Percentiles rank a stretch among this genome's conserved stretches.
Evolutionary conservation across 1,140 invertebrate species (phyloP).

Genomic region (Drosophila auraria): DNA sequence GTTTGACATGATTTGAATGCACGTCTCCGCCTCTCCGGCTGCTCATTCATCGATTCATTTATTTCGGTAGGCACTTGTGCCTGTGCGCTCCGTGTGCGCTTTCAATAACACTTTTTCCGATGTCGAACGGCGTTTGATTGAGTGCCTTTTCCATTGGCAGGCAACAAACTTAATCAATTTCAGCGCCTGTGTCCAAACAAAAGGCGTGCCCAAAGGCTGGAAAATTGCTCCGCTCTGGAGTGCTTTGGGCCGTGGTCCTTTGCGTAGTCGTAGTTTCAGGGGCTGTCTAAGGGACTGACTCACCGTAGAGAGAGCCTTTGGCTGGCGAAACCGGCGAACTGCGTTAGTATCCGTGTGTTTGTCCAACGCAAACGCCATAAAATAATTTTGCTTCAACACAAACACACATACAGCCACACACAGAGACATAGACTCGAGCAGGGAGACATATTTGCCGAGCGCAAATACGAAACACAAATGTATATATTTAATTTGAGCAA

Average conservation of each 20-base stretch:
- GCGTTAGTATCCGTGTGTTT: constrained; percentile 38
- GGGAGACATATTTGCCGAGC: constrained; percentile 65
- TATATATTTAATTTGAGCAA: constrained; percentile 80
- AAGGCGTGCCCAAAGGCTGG: constrained; percentile 73
- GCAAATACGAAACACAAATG: constrained; percentile 79
- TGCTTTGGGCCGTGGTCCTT: constrained; percentile 5
- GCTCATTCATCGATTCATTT: constrained; percentile 55
- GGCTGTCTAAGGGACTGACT: constrained; percentile 51
- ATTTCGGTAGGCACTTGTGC: constrained; percentile 59
- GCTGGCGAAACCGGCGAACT: constrained; percentile 11
- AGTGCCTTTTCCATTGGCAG: constrained; percentile 76
- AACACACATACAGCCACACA: constrained; percentile 32
- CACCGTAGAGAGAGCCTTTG: constrained; percentile 36
- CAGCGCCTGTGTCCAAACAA: constrained; percentile 79
- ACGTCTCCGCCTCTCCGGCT: constrained; percentile 6
- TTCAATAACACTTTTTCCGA: constrained; percentile 54
- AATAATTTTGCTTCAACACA: constrained; percentile 74
- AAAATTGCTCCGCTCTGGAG: constrained; percentile 57
- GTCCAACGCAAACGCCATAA: constrained; percentile 65
- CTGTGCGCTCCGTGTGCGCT: constrained; percentile 35
- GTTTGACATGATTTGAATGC: constrained; percentile 77
- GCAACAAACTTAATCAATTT: constrained; percentile 82
- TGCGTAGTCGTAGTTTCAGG: constrained; percentile 51
- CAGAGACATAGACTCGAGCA: not conserved
- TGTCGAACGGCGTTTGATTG: constrained; percentile 61